phyloP scores from a whole-genome alignment of 2,888 invertebrate species.

The Dolichomitus sp. region DNA sequence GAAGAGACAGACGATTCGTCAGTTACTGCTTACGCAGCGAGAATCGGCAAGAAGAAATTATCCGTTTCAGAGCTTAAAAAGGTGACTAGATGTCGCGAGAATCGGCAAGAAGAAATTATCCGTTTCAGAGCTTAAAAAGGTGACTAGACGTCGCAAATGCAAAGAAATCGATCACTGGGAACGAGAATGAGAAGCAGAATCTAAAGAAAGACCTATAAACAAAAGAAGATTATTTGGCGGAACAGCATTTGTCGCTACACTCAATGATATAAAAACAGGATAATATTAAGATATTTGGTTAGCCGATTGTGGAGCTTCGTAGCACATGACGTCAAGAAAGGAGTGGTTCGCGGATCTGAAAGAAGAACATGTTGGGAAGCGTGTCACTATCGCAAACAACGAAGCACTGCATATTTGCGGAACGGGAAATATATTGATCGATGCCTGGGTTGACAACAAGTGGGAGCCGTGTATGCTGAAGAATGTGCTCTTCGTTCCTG shows the following conservation, averaged over 20 bases:
- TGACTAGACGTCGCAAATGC: neutral
- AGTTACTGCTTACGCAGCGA: neutral
- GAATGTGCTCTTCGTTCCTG: conserved; percentile 41
- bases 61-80: neutral
- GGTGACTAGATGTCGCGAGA: neutral
- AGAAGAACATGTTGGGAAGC: neutral
- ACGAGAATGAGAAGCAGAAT: neutral
- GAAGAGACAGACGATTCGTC: conserved; percentile 3
- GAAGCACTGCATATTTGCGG: neutral
- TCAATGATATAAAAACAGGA: neutral
- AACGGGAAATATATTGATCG: conserved; percentile 9
- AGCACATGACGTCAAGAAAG: conserved; percentile 9
- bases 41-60: neutral
- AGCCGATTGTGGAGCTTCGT: neutral
- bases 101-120: neutral
- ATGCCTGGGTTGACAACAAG: neutral
- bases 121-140: neutral
- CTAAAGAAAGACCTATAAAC: neutral
- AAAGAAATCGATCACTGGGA: conserved; percentile 13
- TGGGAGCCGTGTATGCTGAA: conserved; percentile 36
- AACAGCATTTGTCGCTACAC: neutral
- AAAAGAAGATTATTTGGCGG: neutral
- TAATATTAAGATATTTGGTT: conserved; percentile 4
- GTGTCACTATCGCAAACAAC: neutral
- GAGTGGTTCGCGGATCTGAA: neutral